Percentiles rank a stretch among this genome's conserved stretches.
Conservation (phyloP, 1,140 invertebrate species). For the Bombus sibiricus region DNA sequence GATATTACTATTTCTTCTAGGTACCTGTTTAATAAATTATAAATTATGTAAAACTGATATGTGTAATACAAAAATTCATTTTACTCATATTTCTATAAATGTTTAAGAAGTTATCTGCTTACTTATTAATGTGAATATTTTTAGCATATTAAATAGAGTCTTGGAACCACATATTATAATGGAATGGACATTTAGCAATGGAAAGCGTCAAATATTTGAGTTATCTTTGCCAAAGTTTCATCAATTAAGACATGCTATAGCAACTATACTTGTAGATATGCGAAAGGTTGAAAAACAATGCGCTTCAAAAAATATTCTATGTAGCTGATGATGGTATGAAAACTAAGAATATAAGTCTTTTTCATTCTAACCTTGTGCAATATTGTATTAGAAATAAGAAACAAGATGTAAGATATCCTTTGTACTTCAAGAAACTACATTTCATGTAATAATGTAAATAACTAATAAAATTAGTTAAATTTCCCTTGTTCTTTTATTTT, state of each 20-base stretch:
- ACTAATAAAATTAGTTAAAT: background rate
- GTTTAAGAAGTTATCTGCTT: background rate
- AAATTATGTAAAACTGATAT: background rate
- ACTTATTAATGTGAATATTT: slow-evolving; percentile 54
- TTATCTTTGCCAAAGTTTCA: slow-evolving; percentile 77
- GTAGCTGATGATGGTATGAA: slow-evolving; percentile 38
- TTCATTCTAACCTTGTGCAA: background rate
- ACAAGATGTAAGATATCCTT: background rate
- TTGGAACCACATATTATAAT: slow-evolving; percentile 78
- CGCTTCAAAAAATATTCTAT: slow-evolving; percentile 68
- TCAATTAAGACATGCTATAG: slow-evolving; percentile 76
- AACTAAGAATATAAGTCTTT: background rate
- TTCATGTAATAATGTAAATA: slow-evolving; percentile 2
- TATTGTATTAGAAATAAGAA: slow-evolving; percentile 12
- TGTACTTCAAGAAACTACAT: background rate
- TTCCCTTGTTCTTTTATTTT: background rate
- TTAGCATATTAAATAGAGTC: slow-evolving; percentile 75
- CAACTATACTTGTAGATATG: slow-evolving; percentile 77
- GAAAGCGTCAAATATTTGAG: slow-evolving; percentile 76
- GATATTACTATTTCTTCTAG: slow-evolving; percentile 79
- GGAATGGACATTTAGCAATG: slow-evolving; percentile 78
- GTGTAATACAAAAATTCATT: background rate
- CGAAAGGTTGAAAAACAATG: slow-evolving; percentile 73
- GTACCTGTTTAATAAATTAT: slow-evolving; percentile 62
- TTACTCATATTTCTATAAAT: background rate